Evolutionary conservation across 2,888 invertebrate species (phyloP), one percentile per base, ranked within the genome.

Genomic region (Eristalis pertinax): DNA sequence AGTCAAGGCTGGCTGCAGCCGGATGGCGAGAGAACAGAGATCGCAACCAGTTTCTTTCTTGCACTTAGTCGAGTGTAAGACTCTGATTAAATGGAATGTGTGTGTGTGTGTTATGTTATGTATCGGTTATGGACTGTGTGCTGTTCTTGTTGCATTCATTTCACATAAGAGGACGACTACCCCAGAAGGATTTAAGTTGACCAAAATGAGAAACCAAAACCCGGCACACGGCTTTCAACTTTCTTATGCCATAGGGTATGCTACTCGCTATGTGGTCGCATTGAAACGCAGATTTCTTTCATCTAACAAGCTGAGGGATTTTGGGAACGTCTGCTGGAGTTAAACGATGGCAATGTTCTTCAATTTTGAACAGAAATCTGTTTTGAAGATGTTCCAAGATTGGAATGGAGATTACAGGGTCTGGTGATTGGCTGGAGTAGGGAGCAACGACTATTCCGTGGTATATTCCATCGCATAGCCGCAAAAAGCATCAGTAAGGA

Each of bases 1-100:
- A 87, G 86, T 87, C 86, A 87, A 87, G 86, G 86, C 86, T 87
- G 83, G 86, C 86, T 87, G 83, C n/a, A n/a, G n/a, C 67, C 83
- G 83, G 67, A 81, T 80, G 65, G 75, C 78, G 65, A 75, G 60
- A 29, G 60, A 79, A 68, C 75, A 78, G 22, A 86, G 69, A 83
- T 64, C 75, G 70, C 67, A 87, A 83, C 83, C 78, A 83, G 86
- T 87, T 87, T 64, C 22, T 32, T 32, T 32, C 32, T 32, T 72
- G 75, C 41, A 15, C 26, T 43, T 75, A 72, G 64, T 79, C 72
- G 79, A 68, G 72, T 87, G 70, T 79, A 87, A 79, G 83, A 83
- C 26, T 60, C 60, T 26, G 60, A 1, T 43, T 43, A 43, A 32
- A 19, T 43, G 1, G 4, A 43, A 1, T 26, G 26, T 60, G 60